These are phyloP conservation scores for Sphaerophoria rueppellii DNA, from an alignment of 2,888 invertebrate genomes.

Conservation along the genomic window DNA sequence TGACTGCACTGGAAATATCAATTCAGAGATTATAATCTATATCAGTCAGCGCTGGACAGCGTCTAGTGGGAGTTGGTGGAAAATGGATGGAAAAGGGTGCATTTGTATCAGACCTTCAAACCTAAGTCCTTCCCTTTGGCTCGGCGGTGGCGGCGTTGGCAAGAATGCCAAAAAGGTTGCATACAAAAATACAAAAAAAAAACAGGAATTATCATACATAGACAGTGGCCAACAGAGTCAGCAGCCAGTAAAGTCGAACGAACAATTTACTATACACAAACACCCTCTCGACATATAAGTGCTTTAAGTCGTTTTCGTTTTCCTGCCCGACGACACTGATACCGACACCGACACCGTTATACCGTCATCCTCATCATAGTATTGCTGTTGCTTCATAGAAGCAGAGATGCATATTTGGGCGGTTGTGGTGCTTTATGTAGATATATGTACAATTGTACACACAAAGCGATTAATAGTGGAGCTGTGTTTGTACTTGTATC, in stretches of 20 bases:
- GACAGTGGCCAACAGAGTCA: not conserved
- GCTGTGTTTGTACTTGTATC: conserved; percentile 57
- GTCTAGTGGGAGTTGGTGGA: conserved; percentile 12
- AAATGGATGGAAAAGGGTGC: not conserved
- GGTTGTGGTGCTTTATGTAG: conserved; percentile 57
- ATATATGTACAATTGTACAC: too few relatives aligned
- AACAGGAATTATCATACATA: conserved; percentile 58
- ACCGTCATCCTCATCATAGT: conserved; percentile 2
- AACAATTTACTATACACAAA: conserved; percentile 65
- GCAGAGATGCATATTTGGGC: not conserved
- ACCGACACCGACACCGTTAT: not conserved
- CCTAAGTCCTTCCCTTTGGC: not conserved
- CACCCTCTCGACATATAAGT: conserved; percentile 19
- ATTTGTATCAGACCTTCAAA: conserved; percentile 9
- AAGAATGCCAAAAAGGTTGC: too few relatives aligned
- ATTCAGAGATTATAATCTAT: conserved; percentile 69
- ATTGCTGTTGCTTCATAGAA: conserved; percentile 10
- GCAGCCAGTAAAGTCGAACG: conserved; percentile 67
- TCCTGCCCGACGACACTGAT: not conserved
- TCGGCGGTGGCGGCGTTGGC: not conserved
- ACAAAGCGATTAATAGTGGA: conserved; percentile 50
- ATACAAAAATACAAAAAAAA: not conserved
- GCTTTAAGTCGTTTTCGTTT: conserved; percentile 12
- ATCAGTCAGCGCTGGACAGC: conserved; percentile 39
- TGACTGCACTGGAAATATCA: conserved; percentile 66